Evolutionary conservation across 1,140 invertebrate genomes (phyloP).

Genomic region (Bombus terrestris): DNA sequence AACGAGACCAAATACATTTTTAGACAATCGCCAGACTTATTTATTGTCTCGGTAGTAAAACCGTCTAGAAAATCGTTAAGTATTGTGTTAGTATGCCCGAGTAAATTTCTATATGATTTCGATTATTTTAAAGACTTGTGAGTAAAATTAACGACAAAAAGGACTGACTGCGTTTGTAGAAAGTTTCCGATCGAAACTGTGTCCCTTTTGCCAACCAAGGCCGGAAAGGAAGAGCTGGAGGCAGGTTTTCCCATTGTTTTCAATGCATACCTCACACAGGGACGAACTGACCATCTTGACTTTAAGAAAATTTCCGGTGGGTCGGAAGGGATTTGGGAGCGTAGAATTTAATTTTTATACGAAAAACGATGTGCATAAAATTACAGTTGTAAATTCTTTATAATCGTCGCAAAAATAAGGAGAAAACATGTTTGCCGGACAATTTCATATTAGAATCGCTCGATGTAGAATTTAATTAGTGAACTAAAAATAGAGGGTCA

Average conservation of each 20-base stretch:
- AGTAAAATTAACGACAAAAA: background rate
- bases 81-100: accelerated
- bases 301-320: no score
- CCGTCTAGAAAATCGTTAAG: background rate
- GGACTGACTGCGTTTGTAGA: background rate
- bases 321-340: accelerated
- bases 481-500: no score
- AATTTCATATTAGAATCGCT: no score
- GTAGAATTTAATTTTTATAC: no score
- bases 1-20: background rate
- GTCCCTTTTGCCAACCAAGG: no score
- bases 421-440: no score
- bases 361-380: no score
- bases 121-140: background rate
- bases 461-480: no score
- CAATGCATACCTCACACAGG: no score
- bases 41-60: background rate
- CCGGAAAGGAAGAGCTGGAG: background rate
- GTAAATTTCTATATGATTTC: background rate
- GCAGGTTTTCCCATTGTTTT: background rate
- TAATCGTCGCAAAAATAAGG: no score
- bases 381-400: no score
- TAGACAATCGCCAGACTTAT: background rate
- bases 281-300: no score
- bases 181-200: background rate